These are phyloP conservation scores for Piprites chloris DNA, from an alignment of 2,113 vertebrate species.

Conservation along the genomic window DNA sequence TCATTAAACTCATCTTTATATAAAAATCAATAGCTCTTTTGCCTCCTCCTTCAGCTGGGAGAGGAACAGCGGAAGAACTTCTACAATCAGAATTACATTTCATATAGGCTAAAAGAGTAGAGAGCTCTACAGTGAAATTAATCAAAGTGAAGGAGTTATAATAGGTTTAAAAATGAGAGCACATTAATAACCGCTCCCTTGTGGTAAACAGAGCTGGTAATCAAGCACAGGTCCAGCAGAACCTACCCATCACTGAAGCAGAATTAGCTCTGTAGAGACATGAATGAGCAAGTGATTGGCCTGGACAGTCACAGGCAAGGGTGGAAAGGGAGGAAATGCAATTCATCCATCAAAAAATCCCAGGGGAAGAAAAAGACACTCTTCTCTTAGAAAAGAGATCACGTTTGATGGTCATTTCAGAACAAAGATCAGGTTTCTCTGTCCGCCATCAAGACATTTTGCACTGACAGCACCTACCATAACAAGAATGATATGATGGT, in stretches of 20 bases:
- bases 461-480: not conserved
- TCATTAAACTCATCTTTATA: slow-evolving; percentile 43
- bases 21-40: slow-evolving; percentile 26
- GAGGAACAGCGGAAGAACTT: not conserved
- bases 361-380: not conserved
- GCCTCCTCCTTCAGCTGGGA: not conserved
- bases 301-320: not conserved
- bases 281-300: not conserved
- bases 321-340: not conserved
- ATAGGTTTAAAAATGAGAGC: slow-evolving; percentile 47
- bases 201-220: slow-evolving; percentile 39
- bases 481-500: not conserved
- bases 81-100: slow-evolving; percentile 11
- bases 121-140: slow-evolving; percentile 47
- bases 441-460: not conserved
- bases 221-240: not conserved
- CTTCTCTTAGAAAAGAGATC: not conserved
- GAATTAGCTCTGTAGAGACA: not conserved
- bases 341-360: not conserved
- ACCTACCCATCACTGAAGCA: not conserved
- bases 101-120: not conserved
- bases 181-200: slow-evolving; percentile 45
- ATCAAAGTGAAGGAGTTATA: slow-evolving; percentile 62
- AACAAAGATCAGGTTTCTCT: not conserved
- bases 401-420: not conserved